These are phyloP conservation scores for Noctuana brunneofusca DNA, from an alignment of 2,888 invertebrate genomes.

Conservation along the genomic window DNA sequence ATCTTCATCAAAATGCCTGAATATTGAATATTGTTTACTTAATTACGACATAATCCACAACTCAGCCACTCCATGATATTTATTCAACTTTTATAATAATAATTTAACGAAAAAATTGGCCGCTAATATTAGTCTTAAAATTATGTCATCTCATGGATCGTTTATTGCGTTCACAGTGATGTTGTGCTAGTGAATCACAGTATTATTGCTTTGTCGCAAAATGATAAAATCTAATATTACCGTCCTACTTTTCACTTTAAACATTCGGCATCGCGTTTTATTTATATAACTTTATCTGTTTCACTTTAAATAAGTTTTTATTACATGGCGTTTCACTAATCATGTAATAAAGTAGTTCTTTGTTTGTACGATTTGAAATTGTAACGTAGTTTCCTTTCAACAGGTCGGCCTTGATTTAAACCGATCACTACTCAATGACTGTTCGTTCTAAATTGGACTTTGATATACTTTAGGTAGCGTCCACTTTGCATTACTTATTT, in stretches of 20 bases:
- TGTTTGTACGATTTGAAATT: slow-evolving; percentile 25
- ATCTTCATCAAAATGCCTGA: too few relatives aligned
- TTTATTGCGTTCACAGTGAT: neutral
- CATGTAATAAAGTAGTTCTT: slow-evolving; percentile 17
- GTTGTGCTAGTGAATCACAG: slow-evolving; percentile 6
- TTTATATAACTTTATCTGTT: neutral
- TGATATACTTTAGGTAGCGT: slow-evolving; percentile 9
- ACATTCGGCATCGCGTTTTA: neutral
- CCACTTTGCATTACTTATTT: slow-evolving; percentile 15
- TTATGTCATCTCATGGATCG: slow-evolving; percentile 1
- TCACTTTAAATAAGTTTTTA: neutral
- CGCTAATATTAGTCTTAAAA: neutral
- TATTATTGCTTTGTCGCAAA: slow-evolving; percentile 12
- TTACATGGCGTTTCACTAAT: neutral
- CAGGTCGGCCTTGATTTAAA: slow-evolving; percentile 24
- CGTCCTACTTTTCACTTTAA: slow-evolving; percentile 2
- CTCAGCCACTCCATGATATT: too few relatives aligned
- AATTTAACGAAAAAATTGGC: neutral
- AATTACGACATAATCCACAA: too few relatives aligned
- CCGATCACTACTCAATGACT: slow-evolving; percentile 13
- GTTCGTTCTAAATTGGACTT: slow-evolving; percentile 29
- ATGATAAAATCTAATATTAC: slow-evolving; percentile 10
- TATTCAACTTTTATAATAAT: too few relatives aligned
- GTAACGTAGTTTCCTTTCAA: slow-evolving; percentile 31
- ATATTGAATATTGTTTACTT: too few relatives aligned